Base-by-base conservation (phyloP, 2,797 vertebrate genomes). In the Poecile montanus region DNA sequence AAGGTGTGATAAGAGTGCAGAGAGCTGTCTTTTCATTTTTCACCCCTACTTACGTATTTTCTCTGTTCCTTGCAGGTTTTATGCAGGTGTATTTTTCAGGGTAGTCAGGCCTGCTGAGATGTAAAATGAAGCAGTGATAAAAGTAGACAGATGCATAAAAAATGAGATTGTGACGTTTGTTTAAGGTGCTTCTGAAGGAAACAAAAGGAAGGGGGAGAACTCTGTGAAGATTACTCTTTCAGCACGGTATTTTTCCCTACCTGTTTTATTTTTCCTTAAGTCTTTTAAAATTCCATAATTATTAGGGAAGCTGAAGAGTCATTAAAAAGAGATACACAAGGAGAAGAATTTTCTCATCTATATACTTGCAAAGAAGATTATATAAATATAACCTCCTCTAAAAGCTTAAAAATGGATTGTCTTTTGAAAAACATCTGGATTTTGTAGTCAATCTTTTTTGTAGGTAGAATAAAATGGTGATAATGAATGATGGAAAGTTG, bases 101-200 rank as follows among this genome's bases (percentile, higher is more conserved):
- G n/a, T 57, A 77, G 47, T 84, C 27, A 68, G 45, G 11, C 72
- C 50, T 93, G 91, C 57, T 95, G 86, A 87, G 79, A 76, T 82
- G 70, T 76, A 88, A 95, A 93, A 83, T 45, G 66, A 96, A 73
- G 50, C 16, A 73, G 29, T 65, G 36, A 89, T 61, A 80, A 75
- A 92, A 83, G 40, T 63, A 93, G 62, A 40, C 9, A 91, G 74
- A 65, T 85, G 75, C 67, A 95, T 93, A 89, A 85, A 90, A 91
- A 93, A 48, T 73, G 57, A 89, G 78, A 60, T 60, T 34, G 40
- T 79, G 75, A 79, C 63, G 60, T 62, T 7, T 44, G 15, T 65
- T 85, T 85, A 89, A 87, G 56, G 40, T 66, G 13, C 5, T 84
- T 76, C 61, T 67, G 15, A 60, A 45, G 58, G 29, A 91, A 92